Conservation (phyloP, 2,797 vertebrate genomes). For the Neomorphus geoffroyi region DNA sequence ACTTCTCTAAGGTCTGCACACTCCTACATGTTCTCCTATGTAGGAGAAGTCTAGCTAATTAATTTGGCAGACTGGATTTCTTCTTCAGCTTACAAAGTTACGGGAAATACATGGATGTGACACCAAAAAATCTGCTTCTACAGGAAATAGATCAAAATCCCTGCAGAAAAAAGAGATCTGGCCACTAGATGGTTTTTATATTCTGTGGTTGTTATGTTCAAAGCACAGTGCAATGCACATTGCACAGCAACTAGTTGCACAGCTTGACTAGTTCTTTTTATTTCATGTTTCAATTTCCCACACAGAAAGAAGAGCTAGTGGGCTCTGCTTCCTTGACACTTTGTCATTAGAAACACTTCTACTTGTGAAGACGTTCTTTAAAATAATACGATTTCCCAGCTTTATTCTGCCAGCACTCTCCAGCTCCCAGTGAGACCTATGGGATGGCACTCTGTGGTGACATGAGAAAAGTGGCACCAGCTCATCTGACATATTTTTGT, state of each 20-base stretch:
- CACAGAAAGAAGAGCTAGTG: background rate
- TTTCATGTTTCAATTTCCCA: background rate
- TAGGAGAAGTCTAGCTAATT: background rate
- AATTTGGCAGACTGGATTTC: background rate
- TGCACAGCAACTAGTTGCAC: background rate
- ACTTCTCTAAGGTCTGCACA: slow-evolving; percentile 17
- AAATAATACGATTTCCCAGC: background rate
- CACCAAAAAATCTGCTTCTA: background rate
- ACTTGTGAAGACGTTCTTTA: background rate
- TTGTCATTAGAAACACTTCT: background rate
- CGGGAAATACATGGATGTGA: background rate
- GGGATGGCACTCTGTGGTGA: background rate
- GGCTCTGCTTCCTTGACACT: background rate
- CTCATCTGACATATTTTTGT: background rate
- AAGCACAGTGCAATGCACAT: background rate
- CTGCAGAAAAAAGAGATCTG: background rate
- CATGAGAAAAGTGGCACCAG: background rate
- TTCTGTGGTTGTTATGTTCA: background rate
- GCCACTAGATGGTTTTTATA: background rate
- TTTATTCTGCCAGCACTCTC: background rate
- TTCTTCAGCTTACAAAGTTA: background rate
- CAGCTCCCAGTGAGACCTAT: background rate
- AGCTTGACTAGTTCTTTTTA: background rate
- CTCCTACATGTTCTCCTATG: background rate
- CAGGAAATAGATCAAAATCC: background rate